These are phyloP conservation scores for Theristicus caerulescens DNA, from an alignment of 2,113 vertebrate species.

Conservation along the genomic window DNA sequence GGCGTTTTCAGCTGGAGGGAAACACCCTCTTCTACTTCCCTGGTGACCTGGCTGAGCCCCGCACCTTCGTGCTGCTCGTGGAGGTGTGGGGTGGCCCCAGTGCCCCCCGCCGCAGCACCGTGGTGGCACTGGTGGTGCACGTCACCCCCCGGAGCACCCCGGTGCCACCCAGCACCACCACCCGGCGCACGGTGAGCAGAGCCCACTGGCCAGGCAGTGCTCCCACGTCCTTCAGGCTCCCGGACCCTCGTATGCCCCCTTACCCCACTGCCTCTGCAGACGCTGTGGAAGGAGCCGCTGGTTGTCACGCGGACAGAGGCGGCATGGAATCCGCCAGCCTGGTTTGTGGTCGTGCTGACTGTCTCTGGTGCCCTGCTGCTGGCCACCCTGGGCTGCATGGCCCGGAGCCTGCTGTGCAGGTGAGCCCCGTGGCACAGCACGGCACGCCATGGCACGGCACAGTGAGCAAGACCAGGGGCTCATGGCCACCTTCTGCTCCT, in stretches of 20 bases:
- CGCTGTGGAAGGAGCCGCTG: not conserved
- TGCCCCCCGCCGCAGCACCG: slow-evolving; percentile 31
- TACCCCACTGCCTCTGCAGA: not conserved
- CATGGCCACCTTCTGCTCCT: not conserved
- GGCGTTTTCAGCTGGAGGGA: slow-evolving; percentile 62
- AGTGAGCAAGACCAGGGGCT: not conserved
- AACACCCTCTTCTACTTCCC: slow-evolving; percentile 5
- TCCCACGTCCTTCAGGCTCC: fast-evolving
- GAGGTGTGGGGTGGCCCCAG: slow-evolving; percentile 13
- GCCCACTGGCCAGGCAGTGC: fast-evolving
- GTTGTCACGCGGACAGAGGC: not conserved
- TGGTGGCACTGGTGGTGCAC: slow-evolving; percentile 66
- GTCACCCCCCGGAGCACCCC: slow-evolving; percentile 53
- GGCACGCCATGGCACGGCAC: fast-evolving
- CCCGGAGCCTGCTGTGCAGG: slow-evolving; percentile 24
- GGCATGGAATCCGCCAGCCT: slow-evolving; percentile 70
- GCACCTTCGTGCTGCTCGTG: slow-evolving; percentile 66
- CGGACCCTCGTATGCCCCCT: fast-evolving
- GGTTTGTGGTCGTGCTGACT: slow-evolving; percentile 78
- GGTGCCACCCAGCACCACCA: slow-evolving; percentile 4
- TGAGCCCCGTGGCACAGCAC: not conserved
- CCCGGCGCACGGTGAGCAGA: slow-evolving; percentile 49
- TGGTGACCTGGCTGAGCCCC: not conserved
- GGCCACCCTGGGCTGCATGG: slow-evolving; percentile 36
- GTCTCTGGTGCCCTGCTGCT: slow-evolving; percentile 53